Conservation (phyloP, 1,140 invertebrate genomes). For the Pollicipes pollicipes region DNA sequence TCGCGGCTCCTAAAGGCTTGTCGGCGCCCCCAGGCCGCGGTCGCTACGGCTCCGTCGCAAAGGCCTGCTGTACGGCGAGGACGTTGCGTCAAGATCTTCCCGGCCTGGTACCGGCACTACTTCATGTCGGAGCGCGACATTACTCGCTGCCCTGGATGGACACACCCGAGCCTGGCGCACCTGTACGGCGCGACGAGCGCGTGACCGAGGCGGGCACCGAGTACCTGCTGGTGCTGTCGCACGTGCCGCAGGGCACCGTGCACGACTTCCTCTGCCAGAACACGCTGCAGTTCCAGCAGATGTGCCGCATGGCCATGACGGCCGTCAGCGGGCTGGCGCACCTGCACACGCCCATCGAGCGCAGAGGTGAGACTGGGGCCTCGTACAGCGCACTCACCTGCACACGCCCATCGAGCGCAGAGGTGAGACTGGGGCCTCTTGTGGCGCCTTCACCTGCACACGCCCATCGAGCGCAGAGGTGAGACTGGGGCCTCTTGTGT, state of each 20-base stretch:
- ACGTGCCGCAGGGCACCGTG: slow-evolving; percentile 48
- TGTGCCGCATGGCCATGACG: slow-evolving; percentile 52
- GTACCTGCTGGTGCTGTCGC: slow-evolving; percentile 41
- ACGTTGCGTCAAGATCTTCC: slow-evolving; percentile 64
- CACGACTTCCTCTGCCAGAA: slow-evolving; percentile 48
- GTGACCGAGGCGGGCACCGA: slow-evolving; percentile 40
- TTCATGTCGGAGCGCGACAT: slow-evolving; percentile 58
- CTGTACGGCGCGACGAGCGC: slow-evolving; percentile 56
- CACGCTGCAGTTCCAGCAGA: slow-evolving; percentile 46
- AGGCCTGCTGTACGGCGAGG: slow-evolving; percentile 45
- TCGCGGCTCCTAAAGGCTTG: too few relatives aligned
- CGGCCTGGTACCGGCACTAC: slow-evolving; percentile 44
- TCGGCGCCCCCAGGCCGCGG: slow-evolving; percentile 32
- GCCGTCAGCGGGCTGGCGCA: slow-evolving; percentile 58
- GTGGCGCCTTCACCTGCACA: too few relatives aligned
- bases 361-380: too few relatives aligned
- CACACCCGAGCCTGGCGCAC: slow-evolving; percentile 46
- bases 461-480: too few relatives aligned
- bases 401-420: too few relatives aligned
- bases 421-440: too few relatives aligned
- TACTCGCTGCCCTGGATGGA: slow-evolving; percentile 58
- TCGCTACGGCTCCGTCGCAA: slow-evolving; percentile 66
- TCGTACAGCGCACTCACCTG: too few relatives aligned
- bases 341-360: slow-evolving; percentile 51
- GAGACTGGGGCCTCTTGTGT: too few relatives aligned